phyloP scores from a whole-genome alignment of 2,888 invertebrate species.

The Phasia obesa region DNA sequence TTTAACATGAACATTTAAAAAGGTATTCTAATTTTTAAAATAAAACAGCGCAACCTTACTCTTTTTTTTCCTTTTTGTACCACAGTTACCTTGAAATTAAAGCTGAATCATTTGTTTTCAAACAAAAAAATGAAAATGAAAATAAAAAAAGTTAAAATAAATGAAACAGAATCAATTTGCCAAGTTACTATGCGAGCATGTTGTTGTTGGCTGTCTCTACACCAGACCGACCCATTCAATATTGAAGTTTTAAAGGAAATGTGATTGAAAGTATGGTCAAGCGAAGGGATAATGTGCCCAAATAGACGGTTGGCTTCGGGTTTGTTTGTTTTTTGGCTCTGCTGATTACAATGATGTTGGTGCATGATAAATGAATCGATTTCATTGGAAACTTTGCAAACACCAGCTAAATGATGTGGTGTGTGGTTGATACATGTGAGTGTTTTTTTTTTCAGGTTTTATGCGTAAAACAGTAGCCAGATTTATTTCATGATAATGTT shows the following conservation, averaged over 20 bases:
- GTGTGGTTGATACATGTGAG: constrained; percentile 2
- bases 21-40: constrained; percentile 50
- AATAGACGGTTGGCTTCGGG: neutral
- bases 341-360: constrained; percentile 46
- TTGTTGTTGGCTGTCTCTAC: neutral
- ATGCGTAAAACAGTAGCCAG: constrained; percentile 69
- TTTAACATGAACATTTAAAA: constrained; percentile 25
- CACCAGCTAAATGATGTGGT: constrained; percentile 30
- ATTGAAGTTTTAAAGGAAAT: constrained; percentile 33
- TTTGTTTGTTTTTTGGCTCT: neutral
- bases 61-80: constrained; percentile 13
- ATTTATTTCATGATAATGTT: constrained; percentile 63
- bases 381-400: constrained; percentile 50
- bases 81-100: constrained; percentile 62
- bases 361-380: constrained; percentile 63
- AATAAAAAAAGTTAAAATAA: constrained; percentile 16
- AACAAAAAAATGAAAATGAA: constrained; percentile 2
- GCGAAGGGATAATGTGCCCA: neutral
- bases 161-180: constrained; percentile 59
- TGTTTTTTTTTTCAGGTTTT: constrained; percentile 13
- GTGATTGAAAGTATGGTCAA: constrained; percentile 50
- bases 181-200: constrained; percentile 40
- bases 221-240: too few species aligned
- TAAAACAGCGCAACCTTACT: neutral
- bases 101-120: constrained; percentile 63